phyloP scores from a whole-genome alignment of 1,140 invertebrate species.

The Gryllus bimaculatus region DNA sequence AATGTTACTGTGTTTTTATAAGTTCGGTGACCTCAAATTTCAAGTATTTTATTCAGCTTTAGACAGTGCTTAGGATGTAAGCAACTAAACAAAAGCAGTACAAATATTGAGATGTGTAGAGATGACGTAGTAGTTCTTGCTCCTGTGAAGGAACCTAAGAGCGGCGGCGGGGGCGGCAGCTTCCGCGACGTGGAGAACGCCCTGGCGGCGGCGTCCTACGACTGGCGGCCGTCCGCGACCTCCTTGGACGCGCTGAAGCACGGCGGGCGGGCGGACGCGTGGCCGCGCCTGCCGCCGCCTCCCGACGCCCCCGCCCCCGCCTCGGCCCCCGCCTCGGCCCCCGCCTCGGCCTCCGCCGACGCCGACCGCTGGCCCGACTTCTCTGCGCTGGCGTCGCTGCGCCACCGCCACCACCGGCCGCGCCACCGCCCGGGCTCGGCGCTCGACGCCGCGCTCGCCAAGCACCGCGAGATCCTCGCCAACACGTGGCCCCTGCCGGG shows the following conservation, averaged over 20 bases:
- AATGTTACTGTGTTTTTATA: too few relatives aligned
- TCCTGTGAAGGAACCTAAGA: neutral
- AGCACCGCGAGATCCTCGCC: conserved; percentile 2
- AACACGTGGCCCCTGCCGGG: neutral
- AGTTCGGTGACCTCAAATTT: too few relatives aligned
- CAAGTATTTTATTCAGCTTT: too few relatives aligned
- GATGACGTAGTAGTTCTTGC: too few relatives aligned
- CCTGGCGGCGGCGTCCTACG: neutral
- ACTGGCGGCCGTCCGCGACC: neutral
- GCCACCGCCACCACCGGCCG: neutral
- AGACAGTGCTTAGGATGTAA: too few relatives aligned
- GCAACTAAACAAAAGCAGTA: too few relatives aligned
- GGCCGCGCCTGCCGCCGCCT: neutral
- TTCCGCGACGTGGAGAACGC: neutral
- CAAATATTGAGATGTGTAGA: too few relatives aligned
- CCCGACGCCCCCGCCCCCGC: neutral
- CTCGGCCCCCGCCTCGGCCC: too few relatives aligned
- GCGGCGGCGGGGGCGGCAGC: too few relatives aligned
- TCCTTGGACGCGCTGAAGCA: neutral
- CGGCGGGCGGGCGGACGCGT: neutral
- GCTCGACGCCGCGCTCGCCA: neutral
- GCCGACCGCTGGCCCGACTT: conserved; percentile 6
- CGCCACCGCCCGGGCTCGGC: neutral
- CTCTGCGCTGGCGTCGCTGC: neutral
- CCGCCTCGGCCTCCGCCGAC: too few relatives aligned